Evolutionary conservation across 2,888 invertebrate genomes (phyloP).

Genomic region (Terebella lapidaria): DNA sequence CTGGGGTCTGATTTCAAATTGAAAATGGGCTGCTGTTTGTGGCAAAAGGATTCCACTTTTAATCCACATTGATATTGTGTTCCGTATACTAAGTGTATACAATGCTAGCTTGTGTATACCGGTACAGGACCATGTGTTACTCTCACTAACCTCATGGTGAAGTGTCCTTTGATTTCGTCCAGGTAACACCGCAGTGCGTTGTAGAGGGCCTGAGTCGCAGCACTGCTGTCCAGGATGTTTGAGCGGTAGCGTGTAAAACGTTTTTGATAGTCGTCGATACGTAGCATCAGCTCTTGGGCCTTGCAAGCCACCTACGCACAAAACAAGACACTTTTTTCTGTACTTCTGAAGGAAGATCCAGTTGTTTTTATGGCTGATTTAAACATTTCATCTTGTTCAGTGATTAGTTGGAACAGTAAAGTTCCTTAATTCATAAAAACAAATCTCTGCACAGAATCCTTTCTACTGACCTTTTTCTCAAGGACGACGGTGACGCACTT

Average conservation of each 20-base stretch:
- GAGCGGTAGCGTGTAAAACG: slow-evolving; percentile 36
- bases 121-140: slow-evolving; percentile 36
- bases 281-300: slow-evolving; percentile 32
- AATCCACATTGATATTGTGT: no score
- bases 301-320: slow-evolving; percentile 30
- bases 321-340: neutral
- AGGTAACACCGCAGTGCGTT: slow-evolving; percentile 34
- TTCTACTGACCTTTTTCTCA: slow-evolving; percentile 39
- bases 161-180: slow-evolving; percentile 30
- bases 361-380: no score
- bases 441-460: no score
- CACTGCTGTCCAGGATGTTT: slow-evolving; percentile 38
- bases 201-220: slow-evolving; percentile 35
- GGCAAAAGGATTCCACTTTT: no score
- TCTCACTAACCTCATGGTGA: slow-evolving; percentile 34
- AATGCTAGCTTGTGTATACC: no score
- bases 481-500: slow-evolving; percentile 33
- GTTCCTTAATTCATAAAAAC: no score
- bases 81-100: no score
- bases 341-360: no score
- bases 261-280: slow-evolving; percentile 41
- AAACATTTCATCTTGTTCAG: no score
- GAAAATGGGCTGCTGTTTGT: no score
- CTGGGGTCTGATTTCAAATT: no score
- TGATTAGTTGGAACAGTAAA: no score